These are phyloP conservation scores for Pseudolycoriella hygida DNA, from an alignment of 2,888 invertebrate genomes.

Conservation along the genomic window DNA sequence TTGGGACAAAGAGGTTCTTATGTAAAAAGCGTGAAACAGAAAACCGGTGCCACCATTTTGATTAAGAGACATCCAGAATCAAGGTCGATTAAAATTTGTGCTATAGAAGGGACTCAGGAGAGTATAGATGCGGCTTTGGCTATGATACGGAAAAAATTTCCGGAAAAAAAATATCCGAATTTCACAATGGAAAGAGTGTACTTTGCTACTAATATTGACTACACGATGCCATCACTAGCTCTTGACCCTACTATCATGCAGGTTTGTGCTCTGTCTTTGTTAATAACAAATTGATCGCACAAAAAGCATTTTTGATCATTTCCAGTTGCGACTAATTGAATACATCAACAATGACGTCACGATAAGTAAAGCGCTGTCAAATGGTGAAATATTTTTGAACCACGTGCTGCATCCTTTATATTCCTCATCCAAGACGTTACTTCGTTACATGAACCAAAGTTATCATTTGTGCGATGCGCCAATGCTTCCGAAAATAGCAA, in stretches of 20 bases:
- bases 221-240: too few species aligned
- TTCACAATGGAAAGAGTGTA: slow-evolving; percentile 42
- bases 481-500: slow-evolving; percentile 51
- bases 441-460: slow-evolving; percentile 62
- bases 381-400: slow-evolving; percentile 86
- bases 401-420: slow-evolving; percentile 90
- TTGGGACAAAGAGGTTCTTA: slow-evolving; percentile 72
- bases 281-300: background rate
- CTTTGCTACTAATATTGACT: background rate
- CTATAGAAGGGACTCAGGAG: slow-evolving; percentile 58
- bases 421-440: slow-evolving; percentile 63
- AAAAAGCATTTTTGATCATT: slow-evolving; percentile 12
- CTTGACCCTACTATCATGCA: background rate
- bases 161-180: slow-evolving; percentile 59
- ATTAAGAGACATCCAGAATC: slow-evolving; percentile 56
- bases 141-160: slow-evolving; percentile 73
- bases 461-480: slow-evolving; percentile 70
- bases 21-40: slow-evolving; percentile 62
- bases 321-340: slow-evolving; percentile 70
- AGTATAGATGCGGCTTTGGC: slow-evolving; percentile 69
- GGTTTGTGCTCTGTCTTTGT: background rate
- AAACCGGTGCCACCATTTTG: slow-evolving; percentile 59
- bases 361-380: slow-evolving; percentile 69
- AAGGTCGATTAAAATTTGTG: slow-evolving; percentile 62
- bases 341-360: slow-evolving; percentile 86